Conservation (phyloP, 2,888 invertebrate species). For the Diloba caeruleocephala region DNA sequence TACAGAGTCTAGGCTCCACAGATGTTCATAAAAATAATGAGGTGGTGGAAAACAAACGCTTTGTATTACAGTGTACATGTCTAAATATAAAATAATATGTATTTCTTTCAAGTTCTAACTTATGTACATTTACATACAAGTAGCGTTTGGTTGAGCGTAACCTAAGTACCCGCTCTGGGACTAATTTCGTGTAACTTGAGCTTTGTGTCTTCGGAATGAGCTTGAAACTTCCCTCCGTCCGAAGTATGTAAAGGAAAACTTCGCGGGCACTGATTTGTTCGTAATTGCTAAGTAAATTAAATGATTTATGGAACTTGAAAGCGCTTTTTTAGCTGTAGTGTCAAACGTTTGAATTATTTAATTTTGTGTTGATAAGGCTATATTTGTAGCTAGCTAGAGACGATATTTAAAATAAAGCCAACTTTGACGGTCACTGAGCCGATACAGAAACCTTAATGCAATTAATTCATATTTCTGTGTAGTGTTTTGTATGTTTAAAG, state of each 20-base stretch:
- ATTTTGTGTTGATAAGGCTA: constrained; percentile 18
- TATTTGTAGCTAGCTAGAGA: constrained; percentile 1
- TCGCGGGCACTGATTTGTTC: constrained; percentile 57
- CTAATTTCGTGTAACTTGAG: constrained; percentile 69
- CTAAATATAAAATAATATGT: not conserved
- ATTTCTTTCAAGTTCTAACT: constrained; percentile 2
- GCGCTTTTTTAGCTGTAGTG: constrained; percentile 35
- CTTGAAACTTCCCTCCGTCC: constrained; percentile 49
- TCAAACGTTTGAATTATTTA: constrained; percentile 31
- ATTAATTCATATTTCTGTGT: not conserved
- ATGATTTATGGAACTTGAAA: constrained; percentile 51
- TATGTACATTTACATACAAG: constrained; percentile 3
- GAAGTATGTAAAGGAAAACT: constrained; percentile 57
- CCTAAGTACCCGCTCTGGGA: constrained; percentile 63
- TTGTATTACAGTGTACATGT: too few species aligned
- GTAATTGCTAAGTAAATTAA: constrained; percentile 63
- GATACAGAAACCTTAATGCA: too few species aligned
- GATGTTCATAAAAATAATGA: too few species aligned
- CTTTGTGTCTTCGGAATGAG: constrained; percentile 44
- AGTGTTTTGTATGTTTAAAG: constrained; percentile 27
- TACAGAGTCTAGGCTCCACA: too few species aligned
- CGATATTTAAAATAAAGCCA: too few species aligned
- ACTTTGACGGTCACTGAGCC: too few species aligned
- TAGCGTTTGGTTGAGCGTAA: constrained; percentile 41
- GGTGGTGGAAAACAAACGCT: too few species aligned